A percentile compares a stretch with the other conserved stretches of the same genome.
Conservation (phyloP, 2,797 vertebrate genomes). For the Gymnothorax javanicus region DNA sequence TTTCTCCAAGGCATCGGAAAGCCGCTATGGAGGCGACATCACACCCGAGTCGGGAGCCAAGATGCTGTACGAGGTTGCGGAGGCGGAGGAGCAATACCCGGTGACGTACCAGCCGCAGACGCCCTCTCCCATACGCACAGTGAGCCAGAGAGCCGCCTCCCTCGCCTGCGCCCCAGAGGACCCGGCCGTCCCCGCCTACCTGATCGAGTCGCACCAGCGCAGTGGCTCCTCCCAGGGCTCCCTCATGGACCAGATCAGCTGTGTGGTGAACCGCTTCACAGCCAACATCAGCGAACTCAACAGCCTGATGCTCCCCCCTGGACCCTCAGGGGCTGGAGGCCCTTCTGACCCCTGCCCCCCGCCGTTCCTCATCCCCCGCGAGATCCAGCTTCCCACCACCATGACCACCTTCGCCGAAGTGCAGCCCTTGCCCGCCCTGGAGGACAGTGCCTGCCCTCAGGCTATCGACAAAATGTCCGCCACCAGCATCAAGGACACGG, state of each 20-base stretch:
- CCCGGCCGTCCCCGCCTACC: constrained; percentile 61
- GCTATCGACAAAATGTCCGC: constrained; percentile 64
- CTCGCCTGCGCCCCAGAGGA: constrained; percentile 71
- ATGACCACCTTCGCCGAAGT: constrained; percentile 93
- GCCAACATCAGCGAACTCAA: constrained; percentile 96
- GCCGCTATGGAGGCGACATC: constrained; percentile 73
- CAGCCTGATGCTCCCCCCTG: constrained; percentile 88
- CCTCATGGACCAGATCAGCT: constrained; percentile 97
- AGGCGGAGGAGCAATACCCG: constrained; percentile 84
- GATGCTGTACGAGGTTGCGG: constrained; percentile 84
- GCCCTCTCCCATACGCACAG: constrained; percentile 89
- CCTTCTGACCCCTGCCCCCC: constrained; percentile 36
- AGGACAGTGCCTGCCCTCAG: constrained; percentile 74
- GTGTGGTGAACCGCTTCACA: constrained; percentile 93
- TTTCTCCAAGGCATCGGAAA: constrained; percentile 88
- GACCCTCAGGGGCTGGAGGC: constrained; percentile 58
- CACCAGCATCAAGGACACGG: constrained; percentile 66
- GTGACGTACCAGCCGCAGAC: constrained; percentile 81
- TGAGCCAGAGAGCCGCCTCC: constrained; percentile 81
- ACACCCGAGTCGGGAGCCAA: constrained; percentile 79
- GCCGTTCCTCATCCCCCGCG: constrained; percentile 82
- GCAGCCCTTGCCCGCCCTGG: constrained; percentile 85
- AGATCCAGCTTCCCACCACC: constrained; percentile 85
- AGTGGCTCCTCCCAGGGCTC: constrained; percentile 82
- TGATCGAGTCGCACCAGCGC: constrained; percentile 69